Evolutionary conservation across 2,797 vertebrate species (phyloP), one percentile per base, ranked within the genome.

Genomic region (Pseudochirops corinnae): DNA sequence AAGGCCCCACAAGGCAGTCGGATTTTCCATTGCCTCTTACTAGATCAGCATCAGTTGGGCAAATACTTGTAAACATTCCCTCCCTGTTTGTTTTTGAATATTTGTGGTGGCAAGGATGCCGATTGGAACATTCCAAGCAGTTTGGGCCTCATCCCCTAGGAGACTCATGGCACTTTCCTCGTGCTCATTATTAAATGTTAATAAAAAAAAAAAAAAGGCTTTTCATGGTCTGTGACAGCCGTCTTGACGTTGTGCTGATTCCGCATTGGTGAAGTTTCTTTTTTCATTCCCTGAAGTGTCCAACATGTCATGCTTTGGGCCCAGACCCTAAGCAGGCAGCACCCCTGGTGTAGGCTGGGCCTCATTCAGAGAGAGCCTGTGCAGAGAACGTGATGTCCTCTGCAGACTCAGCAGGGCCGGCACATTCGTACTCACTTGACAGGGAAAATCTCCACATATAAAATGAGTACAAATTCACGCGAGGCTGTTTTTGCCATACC

Each of bases 51-150:
- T 94, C 93, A 93, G 92, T 95, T 92, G 67, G 93, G 55, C 93
- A 95, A 94, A 93, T 95, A 91, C 94, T 97, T 96, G 91, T 93
- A 97, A 98, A 97, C 91, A 96, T 98, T 96, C 96, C 56, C 92
- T 97, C 96, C 53, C 56, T 94, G 58, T 93, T 90, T 90, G 90
- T 96, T 98, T 97, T 98, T 92, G 93, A 94, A 91, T 94, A 93
- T 90, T 96, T 96, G 93, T 97, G 96, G 94, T 46, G 96, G 95
- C n/a, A 82, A 96, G 93, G 97, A 96, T 94, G 92, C 95, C 90
- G 90, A 95, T 94, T 95, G 53, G 92, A 95, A 52, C 92, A 94
- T 95, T 96, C 87, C 67, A 96, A 95, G 93, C 96, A 50, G 95
- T 96, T 97, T 95, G 95, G 96, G 93, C 95, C 94, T 97, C 55